These are phyloP conservation scores for Stegana nigrithorax DNA, from an alignment of 2,888 invertebrate species.

Conservation along the genomic window DNA sequence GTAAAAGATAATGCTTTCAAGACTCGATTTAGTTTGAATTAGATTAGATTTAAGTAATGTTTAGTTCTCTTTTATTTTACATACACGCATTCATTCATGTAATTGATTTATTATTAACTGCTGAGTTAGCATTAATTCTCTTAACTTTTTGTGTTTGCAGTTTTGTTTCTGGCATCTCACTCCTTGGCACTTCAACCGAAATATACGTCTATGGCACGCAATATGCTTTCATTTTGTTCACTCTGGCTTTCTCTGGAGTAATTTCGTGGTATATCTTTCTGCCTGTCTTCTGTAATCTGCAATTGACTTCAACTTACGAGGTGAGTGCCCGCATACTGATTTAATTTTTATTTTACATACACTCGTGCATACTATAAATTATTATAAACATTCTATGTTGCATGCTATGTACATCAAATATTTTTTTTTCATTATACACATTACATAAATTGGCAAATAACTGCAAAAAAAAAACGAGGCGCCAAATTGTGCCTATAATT, in stretches of 20 bases:
- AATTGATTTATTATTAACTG: not conserved
- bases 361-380: not conserved
- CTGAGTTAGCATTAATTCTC: not conserved
- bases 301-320: conserved; percentile 82
- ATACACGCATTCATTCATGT: not conserved
- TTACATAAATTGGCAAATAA: not conserved
- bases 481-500: too few relatives aligned
- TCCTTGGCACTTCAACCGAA: conserved; percentile 82
- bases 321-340: conserved; percentile 65
- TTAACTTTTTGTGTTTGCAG: conserved; percentile 64
- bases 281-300: conserved; percentile 78
- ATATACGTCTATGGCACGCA: conserved; percentile 82
- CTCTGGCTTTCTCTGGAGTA: conserved; percentile 69
- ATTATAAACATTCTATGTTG: not conserved
- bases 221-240: conserved; percentile 73
- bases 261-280: conserved; percentile 74
- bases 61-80: not conserved
- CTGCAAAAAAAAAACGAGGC: too few relatives aligned
- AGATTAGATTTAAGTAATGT: not conserved
- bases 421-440: not conserved
- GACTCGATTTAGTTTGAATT: too few relatives aligned
- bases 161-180: conserved; percentile 80
- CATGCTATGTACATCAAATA: not conserved
- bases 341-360: too few relatives aligned
- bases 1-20: too few relatives aligned